These are phyloP conservation scores for Rhagonycha fulva DNA, from an alignment of 2,888 invertebrate genomes.

Conservation along the genomic window DNA sequence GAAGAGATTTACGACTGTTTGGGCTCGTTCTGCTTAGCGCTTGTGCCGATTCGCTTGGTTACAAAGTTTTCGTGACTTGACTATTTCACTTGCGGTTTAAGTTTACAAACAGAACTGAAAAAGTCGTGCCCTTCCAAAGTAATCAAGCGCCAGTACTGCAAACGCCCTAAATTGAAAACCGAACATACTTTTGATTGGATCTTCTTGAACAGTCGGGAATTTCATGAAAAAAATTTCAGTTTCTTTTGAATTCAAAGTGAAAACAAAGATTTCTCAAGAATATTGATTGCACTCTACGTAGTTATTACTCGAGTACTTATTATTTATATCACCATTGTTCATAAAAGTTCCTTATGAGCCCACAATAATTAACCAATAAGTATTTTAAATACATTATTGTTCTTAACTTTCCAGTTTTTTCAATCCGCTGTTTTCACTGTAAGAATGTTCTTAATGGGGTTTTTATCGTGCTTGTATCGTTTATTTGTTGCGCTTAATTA, in stretches of 20 bases:
- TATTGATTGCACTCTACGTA: background rate
- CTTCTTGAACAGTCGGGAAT: background rate
- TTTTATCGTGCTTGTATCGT: slow-evolving; percentile 11
- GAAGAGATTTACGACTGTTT: background rate
- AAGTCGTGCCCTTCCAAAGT: background rate
- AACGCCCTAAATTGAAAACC: background rate
- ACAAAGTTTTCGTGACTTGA: background rate
- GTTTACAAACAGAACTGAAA: background rate
- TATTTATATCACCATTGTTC: background rate
- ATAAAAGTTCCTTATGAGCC: background rate
- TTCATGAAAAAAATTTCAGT: background rate
- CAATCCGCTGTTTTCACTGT: slow-evolving; percentile 17
- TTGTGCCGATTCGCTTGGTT: background rate
- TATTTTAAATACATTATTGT: slow-evolving; percentile 25
- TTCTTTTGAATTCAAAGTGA: background rate
- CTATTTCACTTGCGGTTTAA: background rate
- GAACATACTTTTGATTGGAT: background rate
- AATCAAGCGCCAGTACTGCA: background rate
- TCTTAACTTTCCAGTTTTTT: slow-evolving; percentile 13
- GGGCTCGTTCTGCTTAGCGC: background rate
- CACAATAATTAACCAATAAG: slow-evolving; percentile 9
- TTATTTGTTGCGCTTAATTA: slow-evolving; percentile 26
- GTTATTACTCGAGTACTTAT: background rate
- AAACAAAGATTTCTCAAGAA: background rate
- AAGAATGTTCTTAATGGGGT: slow-evolving; percentile 24